Conservation (phyloP, 2,888 invertebrate species). For the Sminthurinus aureus region DNA sequence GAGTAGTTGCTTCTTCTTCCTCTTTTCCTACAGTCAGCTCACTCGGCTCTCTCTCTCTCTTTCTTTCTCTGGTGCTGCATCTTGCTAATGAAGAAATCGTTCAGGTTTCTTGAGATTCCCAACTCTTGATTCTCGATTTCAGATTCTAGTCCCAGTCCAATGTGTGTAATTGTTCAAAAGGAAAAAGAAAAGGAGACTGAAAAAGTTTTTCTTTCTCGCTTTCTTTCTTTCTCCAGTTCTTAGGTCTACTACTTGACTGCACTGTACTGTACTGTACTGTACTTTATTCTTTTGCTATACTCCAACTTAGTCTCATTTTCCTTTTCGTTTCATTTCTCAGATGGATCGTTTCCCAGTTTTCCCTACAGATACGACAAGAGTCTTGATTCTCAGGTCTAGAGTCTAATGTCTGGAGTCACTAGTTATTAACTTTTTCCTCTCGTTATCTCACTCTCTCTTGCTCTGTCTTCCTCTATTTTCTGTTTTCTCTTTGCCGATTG, state of each 20-base stretch:
- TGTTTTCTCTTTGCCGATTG: not conserved
- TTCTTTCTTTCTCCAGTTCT: constrained; percentile 11
- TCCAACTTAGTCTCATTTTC: not conserved
- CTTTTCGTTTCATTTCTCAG: not conserved
- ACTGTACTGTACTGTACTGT: no score
- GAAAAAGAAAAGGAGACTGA: no score
- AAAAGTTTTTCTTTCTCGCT: not conserved
- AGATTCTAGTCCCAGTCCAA: not conserved
- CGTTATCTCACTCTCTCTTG: not conserved
- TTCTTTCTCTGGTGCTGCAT: not conserved
- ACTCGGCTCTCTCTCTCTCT: not conserved
- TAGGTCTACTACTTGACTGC: not conserved
- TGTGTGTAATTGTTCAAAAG: no score
- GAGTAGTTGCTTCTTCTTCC: not conserved
- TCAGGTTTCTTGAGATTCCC: not conserved
- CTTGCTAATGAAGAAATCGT: constrained; percentile 29
- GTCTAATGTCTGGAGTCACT: no score
- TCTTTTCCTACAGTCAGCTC: not conserved
- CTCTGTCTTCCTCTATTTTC: not conserved
- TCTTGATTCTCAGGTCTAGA: no score
- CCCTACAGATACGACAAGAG: not conserved
- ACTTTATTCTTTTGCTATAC: not conserved
- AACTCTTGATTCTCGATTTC: not conserved
- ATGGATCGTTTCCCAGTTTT: not conserved
- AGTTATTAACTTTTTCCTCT: not conserved